Base-by-base conservation (phyloP, 2,888 invertebrate genomes). In the Euphydryas editha region DNA sequence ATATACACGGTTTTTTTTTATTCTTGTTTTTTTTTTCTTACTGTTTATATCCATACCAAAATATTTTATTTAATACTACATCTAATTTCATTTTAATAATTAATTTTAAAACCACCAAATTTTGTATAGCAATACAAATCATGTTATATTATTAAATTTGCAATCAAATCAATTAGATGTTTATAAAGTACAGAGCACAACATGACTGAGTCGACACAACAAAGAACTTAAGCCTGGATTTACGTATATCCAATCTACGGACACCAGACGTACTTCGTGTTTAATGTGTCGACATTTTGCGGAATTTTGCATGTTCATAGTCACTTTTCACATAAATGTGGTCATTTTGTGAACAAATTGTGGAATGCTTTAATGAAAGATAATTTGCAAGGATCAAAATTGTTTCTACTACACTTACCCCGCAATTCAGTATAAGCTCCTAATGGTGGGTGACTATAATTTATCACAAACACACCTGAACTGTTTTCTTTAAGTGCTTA, bases 261-360 rank as follows among this genome's bases (percentile, higher is more conserved):
- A 47, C n/a, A 24, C 46, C 62, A 56, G 56, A 37, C 46, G 62
- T 46, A 56, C 37, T 37, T 62, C 62, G n/a, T 62, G 49, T 36
- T 56, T 59, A 64, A 63, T 57, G 63, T 57, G 37, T 63, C 46
- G 54, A 62, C 55, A 54, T 60, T 64, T 67, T 65, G 65, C 58
- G 56, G 59, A 68, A 57, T 68, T 68, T 67, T 58, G 70, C 46
- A 44, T 59, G 64, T 60, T 64, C 72, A 65, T 72, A 67, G 54
- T n/a, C n/a, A 71, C 67, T 70, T 68, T 62, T 63, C 68, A 62
- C 68, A 67, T 73, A 71, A 73, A 71, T 69, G 69, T 62, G 69
- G 68, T 68, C 68, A 69, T 68, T 71, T 67, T 61, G 65, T 51
- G 68, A 68, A 68, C 65, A 65, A 68, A 68, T 65, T 68, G 68